Evolutionary conservation across 2,113 vertebrate species (phyloP), one percentile per base, ranked within the genome.

Genomic region (Taurulus bubalis): DNA sequence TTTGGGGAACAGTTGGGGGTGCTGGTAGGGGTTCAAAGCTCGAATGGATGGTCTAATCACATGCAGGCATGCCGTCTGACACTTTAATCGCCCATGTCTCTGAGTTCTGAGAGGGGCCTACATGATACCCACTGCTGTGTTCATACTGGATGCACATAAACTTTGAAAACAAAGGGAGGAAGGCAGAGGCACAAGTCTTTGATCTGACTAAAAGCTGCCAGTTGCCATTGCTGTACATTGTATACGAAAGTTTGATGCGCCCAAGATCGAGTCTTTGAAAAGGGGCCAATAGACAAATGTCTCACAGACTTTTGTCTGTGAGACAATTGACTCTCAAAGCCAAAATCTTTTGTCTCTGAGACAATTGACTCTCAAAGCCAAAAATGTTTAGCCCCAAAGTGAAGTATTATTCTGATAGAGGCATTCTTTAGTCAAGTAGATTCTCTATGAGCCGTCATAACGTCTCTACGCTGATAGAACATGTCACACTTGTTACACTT

Each of bases 41-140:
- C 63, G 40, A 77, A 85, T 72, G 78, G 47, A 89, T 28, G 69
- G 70, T 66, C 63, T 90, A 89, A 92, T 89, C 87, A 80, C 75
- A 90, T 85, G 86, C 86, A 86, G 71, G 68, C 85, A 87, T 76
- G 73, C 73, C 84, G 82, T 91, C 89, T 87, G 66, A 84, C 77
- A 74, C 78, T 91, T 91, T 91, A 92, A 90, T 92, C 85, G 77
- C 70, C 80, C 34, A 6, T 82, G 89, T 78, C 79, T 90, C 70
- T 16, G 84, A 90, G 90, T 92, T 93, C 89, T 90, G 85, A 89
- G 38, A 85, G 77, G 72, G 89, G 84, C 86, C 69, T 70, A 64
- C 76, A 69, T 85, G 67, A 85, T 70, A 82, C 84, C 87, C 82
- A 63, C 73, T 80, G 79, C 83, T 89, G 84, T 69, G 80, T 67